These are phyloP conservation scores for Eulemur mongoz DNA, from an alignment of 2,797 vertebrate species.

Conservation along the genomic window DNA sequence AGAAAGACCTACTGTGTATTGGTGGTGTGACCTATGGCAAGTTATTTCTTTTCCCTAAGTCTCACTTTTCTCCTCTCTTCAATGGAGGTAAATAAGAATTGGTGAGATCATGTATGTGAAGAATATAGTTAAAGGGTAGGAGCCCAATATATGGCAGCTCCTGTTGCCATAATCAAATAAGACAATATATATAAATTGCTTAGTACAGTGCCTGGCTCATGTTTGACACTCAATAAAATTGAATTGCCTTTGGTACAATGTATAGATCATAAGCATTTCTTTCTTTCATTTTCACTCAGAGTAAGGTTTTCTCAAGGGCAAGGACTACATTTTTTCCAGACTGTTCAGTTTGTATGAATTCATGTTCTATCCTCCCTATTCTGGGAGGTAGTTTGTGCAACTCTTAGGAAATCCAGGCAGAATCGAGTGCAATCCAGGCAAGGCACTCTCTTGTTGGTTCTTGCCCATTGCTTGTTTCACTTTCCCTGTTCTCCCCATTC, in stretches of 20 bases:
- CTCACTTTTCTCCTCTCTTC: conserved; percentile 17
- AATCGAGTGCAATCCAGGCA: not conserved
- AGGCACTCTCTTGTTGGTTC: not conserved
- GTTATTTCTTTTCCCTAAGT: not conserved
- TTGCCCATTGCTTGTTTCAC: not conserved
- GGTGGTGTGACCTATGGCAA: not conserved
- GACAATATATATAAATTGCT: not conserved
- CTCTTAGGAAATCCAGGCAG: not conserved
- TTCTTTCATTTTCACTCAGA: conserved; percentile 60
- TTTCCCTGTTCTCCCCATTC: not conserved
- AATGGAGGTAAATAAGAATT: conserved; percentile 26
- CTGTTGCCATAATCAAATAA: conserved; percentile 1
- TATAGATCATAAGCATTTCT: conserved; percentile 57
- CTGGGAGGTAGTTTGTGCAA: not conserved
- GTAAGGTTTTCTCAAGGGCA: conserved; percentile 54
- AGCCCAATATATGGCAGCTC: not conserved
- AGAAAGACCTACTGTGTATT: not conserved
- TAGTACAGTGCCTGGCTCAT: not conserved
- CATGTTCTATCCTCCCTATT: not conserved
- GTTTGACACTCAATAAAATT: conserved; percentile 47
- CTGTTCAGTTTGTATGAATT: not conserved
- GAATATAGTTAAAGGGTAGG: conserved; percentile 22
- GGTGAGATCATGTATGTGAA: conserved; percentile 29
- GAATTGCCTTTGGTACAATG: conserved; percentile 50
- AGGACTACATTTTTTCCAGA: not conserved